phyloP scores from a whole-genome alignment of 2,888 invertebrate species.

The Chalcis sispes region DNA sequence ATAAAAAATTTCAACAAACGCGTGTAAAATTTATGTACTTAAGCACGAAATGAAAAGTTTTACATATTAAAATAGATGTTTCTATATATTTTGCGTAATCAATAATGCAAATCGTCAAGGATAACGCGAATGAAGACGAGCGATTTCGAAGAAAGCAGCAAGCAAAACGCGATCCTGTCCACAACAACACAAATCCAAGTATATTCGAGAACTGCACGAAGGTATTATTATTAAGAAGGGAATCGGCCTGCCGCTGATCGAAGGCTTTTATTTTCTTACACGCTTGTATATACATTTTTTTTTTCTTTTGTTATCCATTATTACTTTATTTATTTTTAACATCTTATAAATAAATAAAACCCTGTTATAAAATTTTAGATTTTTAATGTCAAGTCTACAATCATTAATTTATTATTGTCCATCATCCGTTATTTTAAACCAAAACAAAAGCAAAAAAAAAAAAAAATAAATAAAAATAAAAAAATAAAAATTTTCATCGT shows the following conservation, averaged over 20 bases:
- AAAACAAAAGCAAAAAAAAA: no score
- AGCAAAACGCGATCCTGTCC: constrained; percentile 2
- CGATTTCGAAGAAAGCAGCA: neutral
- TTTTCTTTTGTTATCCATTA: neutral
- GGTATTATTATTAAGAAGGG: constrained; percentile 30
- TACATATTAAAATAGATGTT: neutral
- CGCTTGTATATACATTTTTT: constrained; percentile 32
- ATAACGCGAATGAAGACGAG: neutral
- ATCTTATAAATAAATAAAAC: no score
- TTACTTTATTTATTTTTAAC: neutral
- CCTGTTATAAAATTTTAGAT: no score
- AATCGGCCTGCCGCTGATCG: constrained; percentile 55
- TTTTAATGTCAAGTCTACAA: neutral
- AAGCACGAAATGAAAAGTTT: no score
- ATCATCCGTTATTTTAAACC: neutral
- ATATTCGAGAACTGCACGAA: constrained; percentile 17
- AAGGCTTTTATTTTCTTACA: constrained; percentile 56
- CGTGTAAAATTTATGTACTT: no score
- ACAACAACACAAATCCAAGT: neutral
- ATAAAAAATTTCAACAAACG: neutral
- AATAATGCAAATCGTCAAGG: neutral
- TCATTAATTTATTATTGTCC: neutral
- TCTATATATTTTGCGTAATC: neutral
- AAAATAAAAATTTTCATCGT: no score
- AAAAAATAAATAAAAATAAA: no score